phyloP scores from a whole-genome alignment of 2,113 vertebrate species.

The Hepsetus odoe region DNA sequence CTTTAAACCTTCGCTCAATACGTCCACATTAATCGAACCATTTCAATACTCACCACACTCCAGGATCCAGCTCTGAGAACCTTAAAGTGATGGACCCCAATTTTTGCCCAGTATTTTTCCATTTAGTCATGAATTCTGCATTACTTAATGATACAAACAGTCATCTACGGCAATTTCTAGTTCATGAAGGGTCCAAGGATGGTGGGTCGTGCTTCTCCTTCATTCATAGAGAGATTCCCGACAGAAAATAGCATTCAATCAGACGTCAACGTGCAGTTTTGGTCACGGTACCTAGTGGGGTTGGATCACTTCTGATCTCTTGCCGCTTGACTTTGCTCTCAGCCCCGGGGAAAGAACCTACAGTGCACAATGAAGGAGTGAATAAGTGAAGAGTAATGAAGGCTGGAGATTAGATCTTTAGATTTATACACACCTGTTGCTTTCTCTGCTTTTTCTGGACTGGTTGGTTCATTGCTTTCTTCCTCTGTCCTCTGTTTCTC shows the following conservation, averaged over 20 bases:
- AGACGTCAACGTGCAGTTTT: background rate
- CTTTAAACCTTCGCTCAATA: too few species aligned
- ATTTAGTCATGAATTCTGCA: too few species aligned
- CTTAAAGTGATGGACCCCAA: too few species aligned
- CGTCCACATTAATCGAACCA: background rate
- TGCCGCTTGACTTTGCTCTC: slow-evolving; percentile 94
- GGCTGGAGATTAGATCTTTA: slow-evolving; percentile 51
- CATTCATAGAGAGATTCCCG: background rate
- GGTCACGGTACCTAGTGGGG: slow-evolving; percentile 81
- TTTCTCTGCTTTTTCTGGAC: slow-evolving; percentile 22
- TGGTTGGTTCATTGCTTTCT: slow-evolving; percentile 26
- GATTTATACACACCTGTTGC: slow-evolving; percentile 6
- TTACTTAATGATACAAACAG: too few species aligned
- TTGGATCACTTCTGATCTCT: slow-evolving; percentile 94
- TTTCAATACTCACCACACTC: background rate
- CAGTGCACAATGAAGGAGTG: slow-evolving; percentile 58
- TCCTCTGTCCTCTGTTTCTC: slow-evolving; percentile 36
- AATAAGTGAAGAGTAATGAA: slow-evolving; percentile 46
- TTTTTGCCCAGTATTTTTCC: too few species aligned
- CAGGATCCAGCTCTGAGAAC: too few species aligned
- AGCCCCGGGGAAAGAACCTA: slow-evolving; percentile 88
- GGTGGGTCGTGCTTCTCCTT: too few species aligned
- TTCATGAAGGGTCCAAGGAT: too few species aligned
- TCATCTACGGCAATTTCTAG: too few species aligned
- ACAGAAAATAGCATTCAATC: background rate